phyloP scores from a whole-genome alignment of 2,113 vertebrate species.

The Seriola dumerili region DNA sequence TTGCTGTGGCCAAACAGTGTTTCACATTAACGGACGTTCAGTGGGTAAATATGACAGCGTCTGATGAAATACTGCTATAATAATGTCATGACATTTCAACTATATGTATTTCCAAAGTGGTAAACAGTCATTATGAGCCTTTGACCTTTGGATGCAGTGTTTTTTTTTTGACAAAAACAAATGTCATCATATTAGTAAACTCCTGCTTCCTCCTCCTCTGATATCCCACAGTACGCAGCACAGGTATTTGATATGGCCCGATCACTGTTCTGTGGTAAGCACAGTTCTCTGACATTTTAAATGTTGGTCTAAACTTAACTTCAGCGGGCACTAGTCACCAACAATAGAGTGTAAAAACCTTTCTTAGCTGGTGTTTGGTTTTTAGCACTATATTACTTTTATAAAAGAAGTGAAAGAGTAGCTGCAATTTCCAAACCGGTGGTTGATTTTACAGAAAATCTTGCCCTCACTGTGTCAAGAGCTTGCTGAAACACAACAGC shows the following conservation, averaged over 20 bases:
- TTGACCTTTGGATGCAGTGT: constrained; percentile 77
- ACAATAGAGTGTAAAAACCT: background rate
- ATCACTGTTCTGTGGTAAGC: constrained; percentile 24
- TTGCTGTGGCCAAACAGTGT: constrained; percentile 44
- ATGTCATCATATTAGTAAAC: constrained; percentile 72
- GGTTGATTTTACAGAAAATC: constrained; percentile 19
- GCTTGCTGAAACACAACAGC: constrained; percentile 23
- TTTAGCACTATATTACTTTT: constrained; percentile 1
- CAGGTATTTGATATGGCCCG: constrained; percentile 23
- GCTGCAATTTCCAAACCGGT: background rate
- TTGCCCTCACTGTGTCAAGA: constrained; percentile 16
- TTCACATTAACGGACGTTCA: constrained; percentile 67
- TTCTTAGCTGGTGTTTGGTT: constrained; percentile 26
- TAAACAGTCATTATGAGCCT: constrained; percentile 77
- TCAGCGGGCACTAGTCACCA: constrained; percentile 7
- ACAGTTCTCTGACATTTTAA: constrained; percentile 49
- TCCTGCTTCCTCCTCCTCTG: constrained; percentile 19
- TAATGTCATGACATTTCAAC: constrained; percentile 82
- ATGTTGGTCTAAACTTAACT: constrained; percentile 27
- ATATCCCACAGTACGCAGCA: constrained; percentile 21
- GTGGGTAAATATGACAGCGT: constrained; percentile 72
- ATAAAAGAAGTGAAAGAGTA: constrained; percentile 17
- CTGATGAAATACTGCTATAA: constrained; percentile 74
- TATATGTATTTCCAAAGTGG: constrained; percentile 75
- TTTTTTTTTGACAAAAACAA: constrained; percentile 73